Base-by-base conservation (phyloP, 2,888 invertebrate genomes). In the Yponomeuta malinellus region DNA sequence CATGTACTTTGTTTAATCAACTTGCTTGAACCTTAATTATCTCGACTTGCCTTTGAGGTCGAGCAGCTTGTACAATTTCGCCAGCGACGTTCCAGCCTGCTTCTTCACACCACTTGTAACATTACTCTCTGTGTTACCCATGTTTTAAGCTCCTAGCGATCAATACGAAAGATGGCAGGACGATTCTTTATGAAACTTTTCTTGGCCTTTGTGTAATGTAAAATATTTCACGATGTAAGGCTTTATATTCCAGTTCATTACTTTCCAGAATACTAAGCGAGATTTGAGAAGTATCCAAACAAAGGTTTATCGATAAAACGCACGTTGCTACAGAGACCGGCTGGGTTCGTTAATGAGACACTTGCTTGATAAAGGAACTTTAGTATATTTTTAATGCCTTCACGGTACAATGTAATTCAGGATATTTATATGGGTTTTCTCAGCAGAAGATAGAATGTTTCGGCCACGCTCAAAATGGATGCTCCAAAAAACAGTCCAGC, bases 31-130 rank as follows among this genome's bases (percentile, higher is more conserved):
- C 2, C 37, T 37, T 4, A 37, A 37, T 59, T 37, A 63, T 10
- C 68, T 64, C 37, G n/a, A 65, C 29, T 65, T 89, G 95, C 96
- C 98, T 94, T 98, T 98, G 71, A 98, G 90, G 89, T 98, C 96
- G 8, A 97, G 96, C 68, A 98, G 93, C 82, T 97, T 97, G 83
- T 98, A 98, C 70, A 98, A 93, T 71, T 96, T 94, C 82, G 97
- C 96, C 43, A 95, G 94, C 2, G 96, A 96, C 15, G 96, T 95
- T 33, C 97, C 97, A 2, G 98, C 98, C 85, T 99, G 98, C 76
- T 98, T 98, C 86, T 98, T 99, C 29, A 99, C 98, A 66, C 98
- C 98, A 86, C 97, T 97, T 0, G 97, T 97, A 1, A 98, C 98
- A 87, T 96, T 96, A 79, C 96, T 96, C 80, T 96, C 96, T 2